These are phyloP conservation scores for Aldrovandia affinis DNA, from an alignment of 2,797 vertebrate species.

Conservation along the genomic window DNA sequence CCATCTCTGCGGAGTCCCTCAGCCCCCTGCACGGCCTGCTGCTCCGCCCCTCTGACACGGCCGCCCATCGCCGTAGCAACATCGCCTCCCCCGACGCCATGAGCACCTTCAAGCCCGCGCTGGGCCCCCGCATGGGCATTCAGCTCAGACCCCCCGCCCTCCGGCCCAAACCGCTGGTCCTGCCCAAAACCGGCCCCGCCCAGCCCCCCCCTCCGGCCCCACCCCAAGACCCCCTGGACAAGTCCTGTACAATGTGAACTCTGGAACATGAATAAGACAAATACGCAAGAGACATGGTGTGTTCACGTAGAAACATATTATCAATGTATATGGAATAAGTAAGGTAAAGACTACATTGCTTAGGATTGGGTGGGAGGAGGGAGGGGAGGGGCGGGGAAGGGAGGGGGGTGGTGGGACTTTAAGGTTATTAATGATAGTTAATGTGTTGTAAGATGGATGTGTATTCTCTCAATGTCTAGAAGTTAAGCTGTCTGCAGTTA, in stretches of 20 bases:
- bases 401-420: not conserved
- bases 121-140: slow-evolving; percentile 93
- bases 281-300: not conserved
- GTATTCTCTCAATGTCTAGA: slow-evolving; percentile 70
- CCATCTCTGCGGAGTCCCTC: slow-evolving; percentile 79
- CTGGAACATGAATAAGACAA: slow-evolving; percentile 56
- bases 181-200: slow-evolving; percentile 86
- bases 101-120: slow-evolving; percentile 95
- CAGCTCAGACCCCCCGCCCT: slow-evolving; percentile 96
- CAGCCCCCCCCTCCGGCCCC: slow-evolving; percentile 69
- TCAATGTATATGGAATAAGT: slow-evolving; percentile 53
- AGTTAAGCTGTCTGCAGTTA: slow-evolving; percentile 69
- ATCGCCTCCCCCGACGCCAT: slow-evolving; percentile 85
- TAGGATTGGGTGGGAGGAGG: slow-evolving; percentile 28
- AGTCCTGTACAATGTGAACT: slow-evolving; percentile 95
- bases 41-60: slow-evolving; percentile 73
- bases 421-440: slow-evolving; percentile 55
- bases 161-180: slow-evolving; percentile 92
- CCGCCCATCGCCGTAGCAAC: slow-evolving; percentile 89
- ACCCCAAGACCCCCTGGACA: slow-evolving; percentile 88
- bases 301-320: not conserved
- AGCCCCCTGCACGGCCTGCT: slow-evolving; percentile 69
- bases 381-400: not conserved
- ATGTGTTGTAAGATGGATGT: slow-evolving; percentile 71
- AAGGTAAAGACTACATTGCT: slow-evolving; percentile 54